Evolutionary conservation across 2,797 vertebrate genomes (phyloP), one percentile per base, ranked within the genome.

Genomic region (Periparus ater): DNA sequence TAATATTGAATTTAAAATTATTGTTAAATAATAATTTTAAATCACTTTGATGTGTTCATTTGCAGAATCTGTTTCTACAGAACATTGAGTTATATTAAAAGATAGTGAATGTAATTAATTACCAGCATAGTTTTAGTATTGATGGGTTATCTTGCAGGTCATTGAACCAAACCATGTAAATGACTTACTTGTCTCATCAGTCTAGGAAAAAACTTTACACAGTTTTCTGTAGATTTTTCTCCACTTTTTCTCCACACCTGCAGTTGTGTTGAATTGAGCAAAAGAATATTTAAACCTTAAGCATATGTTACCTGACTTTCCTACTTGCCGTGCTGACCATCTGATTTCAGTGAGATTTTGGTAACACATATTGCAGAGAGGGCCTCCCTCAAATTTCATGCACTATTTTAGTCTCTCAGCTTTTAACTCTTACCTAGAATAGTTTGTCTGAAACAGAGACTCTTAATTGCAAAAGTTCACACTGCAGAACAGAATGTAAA

Each of bases 141-240:
- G 93, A 81, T 94, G 63, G 78, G 38, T 88, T 94, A 67, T 74
- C 68, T 89, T 88, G 57, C 51, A 90, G 77, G 73, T 88, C 79
- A 88, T n/a, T 92, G 95, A 94, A 94, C 70, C 50, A 93, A 94
- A 83, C 71, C n/a, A 32, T 89, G 51, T 75, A 80, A 84, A 85
- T 89, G 32, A 36, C 68, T 75, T 75, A 70, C 4, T 22, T 75
- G 91, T 94, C 45, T 87, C 53, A 79, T 93, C 36, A 42, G 38
- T 77, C n/a, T 91, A 68, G 81, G 27, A 76, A 84, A 91, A 22
- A 88, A 61, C 30, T 7, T 20, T 26, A 30, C 86, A 57, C 11
- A 0, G 0, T 80, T 91, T 94, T 82, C 60, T 71, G 26, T 58
- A 61, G 47, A 32, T 68, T 80, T 76, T 47, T n/a, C 26, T 55